Conservation (phyloP, 2,888 invertebrate species). For the Molorchus minor region DNA sequence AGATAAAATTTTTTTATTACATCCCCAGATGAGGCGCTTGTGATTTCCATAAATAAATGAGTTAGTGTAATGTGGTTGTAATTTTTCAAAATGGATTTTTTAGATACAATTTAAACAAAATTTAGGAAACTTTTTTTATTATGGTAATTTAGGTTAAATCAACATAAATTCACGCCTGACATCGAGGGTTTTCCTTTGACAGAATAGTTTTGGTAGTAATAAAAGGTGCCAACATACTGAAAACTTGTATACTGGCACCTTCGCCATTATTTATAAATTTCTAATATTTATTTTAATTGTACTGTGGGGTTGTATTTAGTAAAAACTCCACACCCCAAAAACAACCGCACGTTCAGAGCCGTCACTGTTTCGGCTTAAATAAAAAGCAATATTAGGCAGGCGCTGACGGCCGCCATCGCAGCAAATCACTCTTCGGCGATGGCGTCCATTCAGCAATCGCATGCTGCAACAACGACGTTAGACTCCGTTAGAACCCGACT, state of each 20-base stretch:
- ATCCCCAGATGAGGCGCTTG: no score
- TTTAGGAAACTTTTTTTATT: no score
- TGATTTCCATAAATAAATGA: no score
- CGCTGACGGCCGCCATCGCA: slow-evolving; percentile 8
- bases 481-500: slow-evolving; percentile 49
- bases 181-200: no score
- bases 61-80: no score
- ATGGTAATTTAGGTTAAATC: no score
- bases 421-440: slow-evolving; percentile 13
- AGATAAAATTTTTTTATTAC: no score
- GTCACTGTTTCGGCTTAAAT: slow-evolving; percentile 2
- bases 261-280: background rate
- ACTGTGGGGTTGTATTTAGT: background rate
- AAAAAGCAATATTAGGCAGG: slow-evolving; percentile 17
- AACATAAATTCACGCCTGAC: background rate
- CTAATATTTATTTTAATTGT: background rate
- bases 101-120: no score
- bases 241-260: no score
- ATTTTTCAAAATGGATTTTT: no score
- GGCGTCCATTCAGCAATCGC: slow-evolving; percentile 31
- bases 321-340: background rate
- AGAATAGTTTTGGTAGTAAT: no score
- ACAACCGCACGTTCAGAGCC: background rate
- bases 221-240: no score
- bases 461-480: slow-evolving; percentile 46